phyloP scores from a whole-genome alignment of 2,797 vertebrate species.

The Chelon labrosus region DNA sequence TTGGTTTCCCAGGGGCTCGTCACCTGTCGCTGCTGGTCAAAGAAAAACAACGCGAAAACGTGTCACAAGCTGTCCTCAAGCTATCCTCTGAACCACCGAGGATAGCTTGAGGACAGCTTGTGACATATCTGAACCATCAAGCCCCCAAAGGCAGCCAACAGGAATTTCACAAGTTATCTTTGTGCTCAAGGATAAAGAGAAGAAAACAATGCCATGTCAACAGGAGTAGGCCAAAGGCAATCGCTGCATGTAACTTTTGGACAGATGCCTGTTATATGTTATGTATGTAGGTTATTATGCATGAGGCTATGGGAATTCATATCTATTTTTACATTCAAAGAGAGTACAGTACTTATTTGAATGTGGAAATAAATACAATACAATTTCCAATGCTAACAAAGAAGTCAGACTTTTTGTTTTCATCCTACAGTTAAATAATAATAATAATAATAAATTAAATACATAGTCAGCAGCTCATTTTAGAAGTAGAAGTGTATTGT shows the following conservation, averaged over 20 bases:
- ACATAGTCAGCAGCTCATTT: too few relatives aligned
- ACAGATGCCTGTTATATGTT: slow-evolving; percentile 8
- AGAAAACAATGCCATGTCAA: slow-evolving; percentile 67
- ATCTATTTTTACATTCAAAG: too few relatives aligned
- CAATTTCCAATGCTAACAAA: too few relatives aligned
- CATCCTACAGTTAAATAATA: too few relatives aligned
- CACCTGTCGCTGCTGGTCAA: slow-evolving; percentile 62
- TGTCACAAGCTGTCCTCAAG: slow-evolving; percentile 22
- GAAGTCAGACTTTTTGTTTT: too few relatives aligned
- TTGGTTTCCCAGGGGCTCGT: slow-evolving; percentile 13
- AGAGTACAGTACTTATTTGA: too few relatives aligned
- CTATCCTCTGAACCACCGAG: slow-evolving; percentile 37
- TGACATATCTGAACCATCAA: slow-evolving; percentile 34
- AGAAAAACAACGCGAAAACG: not conserved
- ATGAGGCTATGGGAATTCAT: too few relatives aligned
- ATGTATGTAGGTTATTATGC: too few relatives aligned
- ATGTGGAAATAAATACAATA: too few relatives aligned
- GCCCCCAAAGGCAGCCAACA: slow-evolving; percentile 64
- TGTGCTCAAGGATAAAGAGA: slow-evolving; percentile 71
- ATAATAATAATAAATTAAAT: too few relatives aligned
- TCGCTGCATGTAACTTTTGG: slow-evolving; percentile 18
- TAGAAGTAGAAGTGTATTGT: too few relatives aligned
- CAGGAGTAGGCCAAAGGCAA: slow-evolving; percentile 43
- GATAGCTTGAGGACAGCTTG: too few relatives aligned
- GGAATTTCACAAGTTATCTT: slow-evolving; percentile 81